Percentiles rank a stretch among this genome's conserved stretches.
Conservation (phyloP, 2,888 invertebrate genomes). For the Tipula lateralis region DNA sequence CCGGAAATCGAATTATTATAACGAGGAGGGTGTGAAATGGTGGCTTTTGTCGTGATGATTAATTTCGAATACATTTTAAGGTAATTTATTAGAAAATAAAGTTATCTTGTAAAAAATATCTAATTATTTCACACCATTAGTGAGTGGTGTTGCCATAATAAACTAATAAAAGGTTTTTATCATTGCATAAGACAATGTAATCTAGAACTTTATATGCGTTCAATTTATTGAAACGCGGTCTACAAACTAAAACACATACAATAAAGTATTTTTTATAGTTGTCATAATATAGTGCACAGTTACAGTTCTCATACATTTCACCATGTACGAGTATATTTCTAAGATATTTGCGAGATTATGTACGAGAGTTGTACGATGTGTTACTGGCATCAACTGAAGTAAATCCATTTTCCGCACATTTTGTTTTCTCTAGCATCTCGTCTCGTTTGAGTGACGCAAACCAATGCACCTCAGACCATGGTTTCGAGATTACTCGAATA, state of each 20-base stretch:
- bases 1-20: not conserved
- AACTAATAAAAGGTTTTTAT: not conserved
- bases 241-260: not conserved
- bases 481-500: no score
- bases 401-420: no score
- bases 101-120: not conserved
- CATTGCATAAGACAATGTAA: not conserved
- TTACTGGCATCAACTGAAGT: no score
- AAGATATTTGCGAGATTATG: not conserved
- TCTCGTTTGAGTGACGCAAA: no score
- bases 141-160: not conserved
- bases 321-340: not conserved
- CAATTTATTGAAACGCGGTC: not conserved
- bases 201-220: not conserved
- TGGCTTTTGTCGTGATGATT: not conserved
- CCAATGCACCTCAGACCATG: no score
- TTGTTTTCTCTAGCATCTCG: no score
- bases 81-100: not conserved
- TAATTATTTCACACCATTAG: slow-evolving; percentile 11
- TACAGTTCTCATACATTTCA: not conserved
- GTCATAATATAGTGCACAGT: not conserved
- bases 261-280: not conserved
- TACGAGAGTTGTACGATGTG: not conserved
- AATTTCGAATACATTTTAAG: not conserved
- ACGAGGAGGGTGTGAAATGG: not conserved